Percentiles rank a stretch among this genome's conserved stretches.
Conservation (phyloP, 2,113 vertebrate genomes). For the Acanthisitta chloris region DNA sequence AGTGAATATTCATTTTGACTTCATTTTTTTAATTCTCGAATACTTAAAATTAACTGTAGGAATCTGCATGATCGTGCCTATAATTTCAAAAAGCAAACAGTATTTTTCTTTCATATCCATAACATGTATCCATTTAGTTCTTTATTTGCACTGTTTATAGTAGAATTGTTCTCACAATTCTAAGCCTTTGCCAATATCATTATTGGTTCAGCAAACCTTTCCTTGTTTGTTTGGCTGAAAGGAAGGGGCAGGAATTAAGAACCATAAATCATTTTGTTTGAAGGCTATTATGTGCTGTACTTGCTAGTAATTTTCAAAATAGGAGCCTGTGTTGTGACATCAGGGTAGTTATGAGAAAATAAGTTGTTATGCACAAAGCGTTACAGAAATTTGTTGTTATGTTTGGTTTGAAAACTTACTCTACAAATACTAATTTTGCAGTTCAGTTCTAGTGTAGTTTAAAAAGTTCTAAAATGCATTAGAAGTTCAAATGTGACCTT, state of each 20-base stretch:
- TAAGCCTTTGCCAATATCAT: constrained; percentile 1
- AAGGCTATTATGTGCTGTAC: neutral
- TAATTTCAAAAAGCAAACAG: neutral
- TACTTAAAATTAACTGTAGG: neutral
- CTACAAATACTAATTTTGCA: neutral
- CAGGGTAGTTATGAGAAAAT: neutral
- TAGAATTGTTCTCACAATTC: neutral
- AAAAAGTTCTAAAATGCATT: too few species aligned
- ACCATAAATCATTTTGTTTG: neutral
- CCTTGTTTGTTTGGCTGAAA: constrained; percentile 17
- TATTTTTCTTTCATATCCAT: neutral
- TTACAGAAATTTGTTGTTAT: neutral
- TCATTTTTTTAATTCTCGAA: neutral
- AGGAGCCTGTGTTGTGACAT: neutral
- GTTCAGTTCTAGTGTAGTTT: neutral
- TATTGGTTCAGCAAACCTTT: constrained; percentile 30
- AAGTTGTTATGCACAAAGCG: neutral
- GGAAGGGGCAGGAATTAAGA: neutral
- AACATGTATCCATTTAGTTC: neutral
- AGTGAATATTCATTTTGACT: neutral
- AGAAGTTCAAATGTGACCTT: neutral
- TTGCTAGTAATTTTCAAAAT: neutral
- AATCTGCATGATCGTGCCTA: neutral
- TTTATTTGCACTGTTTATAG: neutral
- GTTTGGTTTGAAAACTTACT: neutral